phyloP scores from a whole-genome alignment of 2,113 vertebrate genomes.

The Equus quagga region DNA sequence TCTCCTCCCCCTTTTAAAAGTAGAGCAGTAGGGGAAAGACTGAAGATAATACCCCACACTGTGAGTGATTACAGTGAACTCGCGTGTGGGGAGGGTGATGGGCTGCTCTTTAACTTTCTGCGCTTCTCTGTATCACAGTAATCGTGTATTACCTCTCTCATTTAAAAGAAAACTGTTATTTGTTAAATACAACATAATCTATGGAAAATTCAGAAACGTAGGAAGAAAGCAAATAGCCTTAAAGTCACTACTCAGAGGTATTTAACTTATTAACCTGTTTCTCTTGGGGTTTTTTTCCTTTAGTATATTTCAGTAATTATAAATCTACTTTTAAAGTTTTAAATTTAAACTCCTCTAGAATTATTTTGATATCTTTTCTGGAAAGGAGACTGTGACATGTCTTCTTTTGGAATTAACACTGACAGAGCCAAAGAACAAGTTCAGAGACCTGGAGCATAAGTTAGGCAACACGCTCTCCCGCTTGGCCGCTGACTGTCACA shows the following conservation, averaged over 20 bases:
- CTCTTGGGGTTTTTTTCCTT: neutral
- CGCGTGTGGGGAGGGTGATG: neutral
- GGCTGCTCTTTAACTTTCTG: neutral
- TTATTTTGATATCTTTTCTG: neutral
- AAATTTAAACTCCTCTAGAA: neutral
- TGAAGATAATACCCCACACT: neutral
- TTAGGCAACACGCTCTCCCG: rapidly evolving
- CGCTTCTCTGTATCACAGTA: neutral
- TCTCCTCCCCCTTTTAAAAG: neutral
- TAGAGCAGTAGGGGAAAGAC: neutral
- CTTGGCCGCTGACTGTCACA: neutral
- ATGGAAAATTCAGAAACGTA: neutral
- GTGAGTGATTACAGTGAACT: neutral
- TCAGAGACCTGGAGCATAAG: neutral
- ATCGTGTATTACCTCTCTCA: neutral
- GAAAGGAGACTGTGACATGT: neutral
- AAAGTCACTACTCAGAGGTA: neutral
- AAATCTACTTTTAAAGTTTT: neutral
- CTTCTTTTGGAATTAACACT: neutral
- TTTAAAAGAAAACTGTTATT: neutral
- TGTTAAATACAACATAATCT: neutral
- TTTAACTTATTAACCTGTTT: neutral
- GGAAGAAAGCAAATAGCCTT: neutral
- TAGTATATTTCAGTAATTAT: neutral
- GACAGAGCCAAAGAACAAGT: neutral